Evolutionary conservation across 2,113 vertebrate genomes (phyloP).

Genomic region (Clinocottus analis): DNA sequence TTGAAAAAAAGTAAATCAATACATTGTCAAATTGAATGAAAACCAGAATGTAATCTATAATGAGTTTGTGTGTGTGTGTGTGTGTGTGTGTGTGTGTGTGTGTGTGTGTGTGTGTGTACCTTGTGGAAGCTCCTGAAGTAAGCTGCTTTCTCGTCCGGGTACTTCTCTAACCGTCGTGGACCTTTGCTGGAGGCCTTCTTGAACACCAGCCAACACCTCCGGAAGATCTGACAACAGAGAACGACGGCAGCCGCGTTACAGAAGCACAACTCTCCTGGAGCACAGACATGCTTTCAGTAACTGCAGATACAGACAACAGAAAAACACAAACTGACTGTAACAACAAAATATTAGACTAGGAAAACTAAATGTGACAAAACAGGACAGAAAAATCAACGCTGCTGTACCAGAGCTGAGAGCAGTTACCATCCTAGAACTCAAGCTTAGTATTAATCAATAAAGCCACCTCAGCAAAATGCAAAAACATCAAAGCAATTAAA

Average conservation of each 20-base stretch:
- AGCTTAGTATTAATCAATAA: not conserved
- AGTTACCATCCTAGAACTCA: not conserved
- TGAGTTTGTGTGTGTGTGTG: not conserved
- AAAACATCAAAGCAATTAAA: slow-evolving; percentile 5
- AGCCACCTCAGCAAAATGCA: not conserved
- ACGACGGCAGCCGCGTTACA: slow-evolving; percentile 23
- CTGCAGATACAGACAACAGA: slow-evolving; percentile 18
- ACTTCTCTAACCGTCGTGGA: slow-evolving; percentile 95
- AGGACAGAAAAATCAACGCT: not conserved
- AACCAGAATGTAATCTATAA: not conserved
- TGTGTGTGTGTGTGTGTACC: slow-evolving; percentile 76
- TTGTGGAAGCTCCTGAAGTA: slow-evolving; percentile 99
- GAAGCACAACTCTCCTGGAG: not conserved
- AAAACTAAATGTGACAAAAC: slow-evolving; percentile 2
- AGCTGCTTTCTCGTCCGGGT: slow-evolving; percentile 98
- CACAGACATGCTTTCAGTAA: slow-evolving; percentile 12
- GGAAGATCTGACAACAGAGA: slow-evolving; percentile 92
- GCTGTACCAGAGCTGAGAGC: not conserved
- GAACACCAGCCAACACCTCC: slow-evolving; percentile 98
- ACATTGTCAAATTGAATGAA: not conserved
- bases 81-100: not conserved
- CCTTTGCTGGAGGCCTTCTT: slow-evolving; percentile 99
- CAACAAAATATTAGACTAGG: not conserved
- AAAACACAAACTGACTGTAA: slow-evolving; percentile 13
- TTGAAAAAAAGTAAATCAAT: not conserved